Percentiles rank a stretch among this genome's conserved stretches.
Conservation (phyloP, 2,888 invertebrate species). For the Celastrina argiolus region DNA sequence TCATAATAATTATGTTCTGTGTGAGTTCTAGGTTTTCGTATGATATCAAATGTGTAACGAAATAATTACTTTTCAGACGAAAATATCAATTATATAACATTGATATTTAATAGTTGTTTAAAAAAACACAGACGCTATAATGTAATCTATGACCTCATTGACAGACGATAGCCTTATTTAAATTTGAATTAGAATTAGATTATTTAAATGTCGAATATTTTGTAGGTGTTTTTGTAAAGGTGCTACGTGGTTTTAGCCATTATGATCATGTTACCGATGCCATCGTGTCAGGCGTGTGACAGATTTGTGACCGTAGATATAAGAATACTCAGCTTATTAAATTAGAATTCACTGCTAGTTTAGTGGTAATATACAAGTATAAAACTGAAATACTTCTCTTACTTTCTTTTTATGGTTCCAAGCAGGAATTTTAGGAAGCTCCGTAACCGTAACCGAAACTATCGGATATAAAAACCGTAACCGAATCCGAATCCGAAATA, state of each 20-base stretch:
- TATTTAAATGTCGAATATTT: conserved; percentile 18
- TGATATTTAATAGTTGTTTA: neutral
- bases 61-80: neutral
- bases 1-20: neutral
- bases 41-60: neutral
- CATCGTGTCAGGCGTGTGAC: neutral
- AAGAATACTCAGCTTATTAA: neutral
- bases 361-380: no score
- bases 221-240: conserved; percentile 7
- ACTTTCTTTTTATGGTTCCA: no score
- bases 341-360: neutral
- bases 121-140: neutral
- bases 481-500: no score
- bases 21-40: neutral
- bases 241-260: conserved; percentile 21
- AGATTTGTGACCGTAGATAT: conserved; percentile 46
- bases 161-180: conserved; percentile 13
- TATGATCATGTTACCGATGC: conserved; percentile 25
- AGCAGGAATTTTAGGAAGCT: no score
- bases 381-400: no score
- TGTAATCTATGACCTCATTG: conserved; percentile 6
- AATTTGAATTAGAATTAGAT: conserved; percentile 17
- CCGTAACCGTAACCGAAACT: no score
- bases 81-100: neutral
- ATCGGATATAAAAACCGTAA: no score